Conservation (phyloP, 2,888 invertebrate genomes). For the Rhopalosiphum nymphaeae region DNA sequence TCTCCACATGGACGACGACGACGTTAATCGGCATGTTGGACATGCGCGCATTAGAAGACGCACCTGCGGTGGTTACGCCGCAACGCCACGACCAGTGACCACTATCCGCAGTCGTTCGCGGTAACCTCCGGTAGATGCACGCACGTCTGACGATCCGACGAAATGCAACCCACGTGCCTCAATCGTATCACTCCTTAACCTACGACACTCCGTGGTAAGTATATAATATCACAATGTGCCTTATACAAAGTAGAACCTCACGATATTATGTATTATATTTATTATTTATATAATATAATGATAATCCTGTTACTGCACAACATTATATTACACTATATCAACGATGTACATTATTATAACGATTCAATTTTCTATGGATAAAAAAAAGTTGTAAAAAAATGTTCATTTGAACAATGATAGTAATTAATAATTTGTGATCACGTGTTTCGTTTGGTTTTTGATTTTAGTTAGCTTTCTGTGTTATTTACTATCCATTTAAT, state of each 20-base stretch:
- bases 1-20: neutral
- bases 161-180: slow-evolving; percentile 48
- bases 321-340: neutral
- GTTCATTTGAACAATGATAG: neutral
- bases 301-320: neutral
- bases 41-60: neutral
- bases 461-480: neutral
- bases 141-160: slow-evolving; percentile 5
- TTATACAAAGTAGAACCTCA: neutral
- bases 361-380: neutral
- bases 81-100: neutral
- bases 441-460: neutral
- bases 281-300: neutral
- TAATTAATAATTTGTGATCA: neutral
- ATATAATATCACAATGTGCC: neutral
- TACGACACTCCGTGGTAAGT: slow-evolving; percentile 29
- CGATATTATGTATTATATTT: too few species aligned
- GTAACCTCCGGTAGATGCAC: slow-evolving; percentile 18
- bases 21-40: neutral
- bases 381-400: neutral
- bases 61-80: neutral
- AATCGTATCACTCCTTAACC: neutral
- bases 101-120: slow-evolving; percentile 35
- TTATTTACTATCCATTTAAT: neutral
- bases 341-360: neutral